Conservation (phyloP, 1,140 invertebrate genomes). For the Mamestra configurata region DNA sequence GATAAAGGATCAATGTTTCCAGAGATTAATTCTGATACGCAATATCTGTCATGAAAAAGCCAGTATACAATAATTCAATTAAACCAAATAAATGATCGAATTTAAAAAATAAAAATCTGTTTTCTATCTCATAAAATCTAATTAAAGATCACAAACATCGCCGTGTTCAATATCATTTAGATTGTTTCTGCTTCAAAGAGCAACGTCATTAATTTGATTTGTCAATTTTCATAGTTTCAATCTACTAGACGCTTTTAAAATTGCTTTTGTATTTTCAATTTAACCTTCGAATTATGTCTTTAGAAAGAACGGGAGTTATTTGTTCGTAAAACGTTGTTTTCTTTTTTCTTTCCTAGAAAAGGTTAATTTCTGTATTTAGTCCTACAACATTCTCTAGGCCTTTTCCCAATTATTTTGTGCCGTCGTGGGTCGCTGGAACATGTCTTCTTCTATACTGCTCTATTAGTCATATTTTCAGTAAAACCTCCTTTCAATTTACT, state of each 20-base stretch:
- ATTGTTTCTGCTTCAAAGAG: conserved; percentile 40
- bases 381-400: too few species aligned
- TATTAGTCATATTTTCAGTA: too few species aligned
- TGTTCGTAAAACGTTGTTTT: not conserved
- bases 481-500: too few species aligned
- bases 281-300: not conserved
- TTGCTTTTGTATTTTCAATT: conserved; percentile 22
- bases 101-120: not conserved
- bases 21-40: too few species aligned
- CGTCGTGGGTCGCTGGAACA: too few species aligned
- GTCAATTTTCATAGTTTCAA: conserved; percentile 38
- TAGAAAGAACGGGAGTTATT: conserved; percentile 2
- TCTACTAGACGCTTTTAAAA: conserved; percentile 22
- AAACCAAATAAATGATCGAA: not conserved
- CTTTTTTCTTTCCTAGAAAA: not conserved
- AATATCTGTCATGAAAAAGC: too few species aligned
- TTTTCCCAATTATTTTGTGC: too few species aligned
- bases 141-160: conserved; percentile 2
- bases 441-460: too few species aligned
- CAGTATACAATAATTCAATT: too few species aligned
- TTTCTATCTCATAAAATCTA: not conserved
- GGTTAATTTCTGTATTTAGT: too few species aligned
- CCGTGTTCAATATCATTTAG: conserved; percentile 27
- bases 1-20: too few species aligned
- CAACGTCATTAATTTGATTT: conserved; percentile 28